Base-by-base conservation (phyloP, 2,888 invertebrate species). In the Andrena trimmerana region DNA sequence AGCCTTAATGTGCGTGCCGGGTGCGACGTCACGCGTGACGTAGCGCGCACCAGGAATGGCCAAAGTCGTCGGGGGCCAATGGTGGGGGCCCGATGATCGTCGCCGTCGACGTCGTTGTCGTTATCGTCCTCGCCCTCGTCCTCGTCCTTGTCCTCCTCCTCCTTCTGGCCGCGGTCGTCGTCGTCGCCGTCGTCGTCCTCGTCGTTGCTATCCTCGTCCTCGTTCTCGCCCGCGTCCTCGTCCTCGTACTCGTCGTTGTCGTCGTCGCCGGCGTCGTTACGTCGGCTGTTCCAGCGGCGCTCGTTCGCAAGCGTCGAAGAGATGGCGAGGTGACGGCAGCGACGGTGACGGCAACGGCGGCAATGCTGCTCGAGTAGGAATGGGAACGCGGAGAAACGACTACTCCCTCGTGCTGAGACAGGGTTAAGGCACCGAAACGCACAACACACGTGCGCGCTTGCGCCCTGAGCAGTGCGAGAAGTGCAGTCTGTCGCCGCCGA, bases 21-120 rank as follows among this genome's bases (percentile, higher is more conserved):
- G 60, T 78, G 82, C 87, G 83, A 91, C 90, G 92, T 92, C 91
- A 92, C 91, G 89, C 89, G 91, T 91, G 91, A 88, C 90, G 91
- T 89, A 86, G 77, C 84, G 75, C 80, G 85, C 81, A 81, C 70
- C 83, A 72, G 71, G 75, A 85, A 78, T 76, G 66, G 48, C 50
- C 66, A 57, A 85, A 86, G 62, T 79, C 72, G 73, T 75, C 52
- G 60, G 60, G 63, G 24, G 68, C 60, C 71, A 67, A 72, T 20
- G 66, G 29, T 48, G 60, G 63, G 8, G 63, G 65, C 8, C 10
- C 33, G 65, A n/a, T 24, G 63, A 60, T 59, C 59, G 57, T 67
- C 75, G 66, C 29, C 42, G 33, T 54, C 78, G 72, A 60, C 74
- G 50, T 62, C 80, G 74, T 72, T 24, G n/a, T 31, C 4, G 42